phyloP scores from a whole-genome alignment of 2,888 invertebrate genomes.

The Willowsia nigromaculata region DNA sequence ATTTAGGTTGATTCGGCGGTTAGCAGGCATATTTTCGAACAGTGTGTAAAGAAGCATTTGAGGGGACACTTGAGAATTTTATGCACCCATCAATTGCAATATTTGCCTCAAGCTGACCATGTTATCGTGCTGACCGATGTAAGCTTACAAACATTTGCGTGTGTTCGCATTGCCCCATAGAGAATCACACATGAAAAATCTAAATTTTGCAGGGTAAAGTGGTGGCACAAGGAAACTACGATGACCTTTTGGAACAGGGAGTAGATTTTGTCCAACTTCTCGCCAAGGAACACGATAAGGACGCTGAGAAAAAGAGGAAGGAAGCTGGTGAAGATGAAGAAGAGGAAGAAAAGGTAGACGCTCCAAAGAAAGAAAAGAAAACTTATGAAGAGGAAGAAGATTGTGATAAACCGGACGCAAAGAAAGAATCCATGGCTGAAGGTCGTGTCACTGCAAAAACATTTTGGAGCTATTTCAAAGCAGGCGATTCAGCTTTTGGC shows the following conservation, averaged over 20 bases:
- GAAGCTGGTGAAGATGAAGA: conserved; percentile 76
- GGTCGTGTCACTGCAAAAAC: conserved; percentile 76
- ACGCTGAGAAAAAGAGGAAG: conserved; percentile 60
- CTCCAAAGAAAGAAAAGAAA: conserved; percentile 42
- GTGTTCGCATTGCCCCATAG: not conserved
- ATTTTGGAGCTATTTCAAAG: conserved; percentile 81
- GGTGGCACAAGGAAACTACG: conserved; percentile 84
- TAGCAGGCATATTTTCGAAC: conserved; percentile 92
- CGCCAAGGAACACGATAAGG: conserved; percentile 76
- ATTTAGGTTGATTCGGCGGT: conserved; percentile 94
- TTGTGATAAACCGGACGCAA: conserved; percentile 43
- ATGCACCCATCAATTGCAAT: conserved; percentile 83
- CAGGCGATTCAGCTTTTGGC: conserved; percentile 74
- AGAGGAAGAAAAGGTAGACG: not conserved
- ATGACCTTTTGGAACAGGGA: conserved; percentile 81
- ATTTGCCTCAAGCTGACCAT: conserved; percentile 78
- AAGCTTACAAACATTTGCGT: no score
- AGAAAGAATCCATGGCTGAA: conserved; percentile 72
- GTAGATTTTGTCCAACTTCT: conserved; percentile 79
- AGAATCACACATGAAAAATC: not conserved
- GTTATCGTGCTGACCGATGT: conserved; percentile 75
- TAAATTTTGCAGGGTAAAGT: conserved; percentile 81
- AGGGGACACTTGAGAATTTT: conserved; percentile 87
- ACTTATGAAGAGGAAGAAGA: conserved; percentile 50
- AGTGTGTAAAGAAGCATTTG: conserved; percentile 86